Evolutionary conservation across 2,797 vertebrate genomes (phyloP).

Genomic region (Knipowitschia caucasica): DNA sequence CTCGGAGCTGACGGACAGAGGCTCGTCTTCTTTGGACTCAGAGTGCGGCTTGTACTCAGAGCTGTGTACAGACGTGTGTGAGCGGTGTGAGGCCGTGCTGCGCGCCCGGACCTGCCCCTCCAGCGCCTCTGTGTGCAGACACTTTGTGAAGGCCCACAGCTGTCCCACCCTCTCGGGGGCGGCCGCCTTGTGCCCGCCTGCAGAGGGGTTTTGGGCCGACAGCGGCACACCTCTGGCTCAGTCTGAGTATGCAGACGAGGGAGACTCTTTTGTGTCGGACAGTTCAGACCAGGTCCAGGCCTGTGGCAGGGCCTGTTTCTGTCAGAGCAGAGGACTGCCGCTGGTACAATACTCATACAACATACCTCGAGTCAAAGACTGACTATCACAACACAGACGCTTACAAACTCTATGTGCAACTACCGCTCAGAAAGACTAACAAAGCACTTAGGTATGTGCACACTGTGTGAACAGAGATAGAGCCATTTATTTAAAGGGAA

Average conservation of each 20-base stretch:
- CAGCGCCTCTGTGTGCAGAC: conserved; percentile 84
- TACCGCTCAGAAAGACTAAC: conserved; percentile 64
- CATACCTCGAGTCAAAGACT: conserved; percentile 89
- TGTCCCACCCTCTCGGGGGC: conserved; percentile 81
- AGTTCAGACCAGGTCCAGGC: conserved; percentile 97
- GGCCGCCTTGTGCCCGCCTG: conserved; percentile 69
- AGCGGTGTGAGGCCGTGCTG: conserved; percentile 87
- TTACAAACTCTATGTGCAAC: conserved; percentile 55
- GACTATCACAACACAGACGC: conserved; percentile 53
- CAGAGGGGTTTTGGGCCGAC: conserved; percentile 88
- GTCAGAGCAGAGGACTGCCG: conserved; percentile 91
- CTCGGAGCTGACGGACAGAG: conserved; percentile 69
- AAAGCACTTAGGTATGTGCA: conserved; percentile 83
- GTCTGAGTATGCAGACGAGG: conserved; percentile 93
- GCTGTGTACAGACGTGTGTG: conserved; percentile 84
- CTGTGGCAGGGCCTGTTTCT: conserved; percentile 93
- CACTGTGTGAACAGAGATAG: conserved; percentile 63
- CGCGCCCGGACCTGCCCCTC: conserved; percentile 79
- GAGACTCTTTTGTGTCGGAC: conserved; percentile 95
- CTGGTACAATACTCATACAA: conserved; percentile 93
- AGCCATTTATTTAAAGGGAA: conserved; percentile 79
- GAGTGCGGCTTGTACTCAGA: conserved; percentile 86
- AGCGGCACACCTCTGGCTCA: conserved; percentile 87
- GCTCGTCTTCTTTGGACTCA: conserved; percentile 77
- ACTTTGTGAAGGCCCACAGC: conserved; percentile 94